Conservation (phyloP, 2,888 invertebrate species). For the Cataglyphis livida region DNA sequence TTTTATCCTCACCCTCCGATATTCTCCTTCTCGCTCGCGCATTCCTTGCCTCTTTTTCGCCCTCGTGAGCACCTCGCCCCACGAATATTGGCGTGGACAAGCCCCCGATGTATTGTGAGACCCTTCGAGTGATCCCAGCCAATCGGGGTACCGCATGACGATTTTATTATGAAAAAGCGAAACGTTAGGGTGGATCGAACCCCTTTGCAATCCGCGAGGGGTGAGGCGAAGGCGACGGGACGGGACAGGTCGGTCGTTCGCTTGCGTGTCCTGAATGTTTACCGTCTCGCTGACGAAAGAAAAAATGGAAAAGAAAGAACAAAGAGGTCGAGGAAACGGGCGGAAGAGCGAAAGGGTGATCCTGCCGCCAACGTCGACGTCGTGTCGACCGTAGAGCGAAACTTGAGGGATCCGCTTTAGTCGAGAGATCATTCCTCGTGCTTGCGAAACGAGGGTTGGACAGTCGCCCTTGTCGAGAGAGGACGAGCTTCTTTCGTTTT, state of each 20-base stretch:
- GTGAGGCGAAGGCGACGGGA: conserved; percentile 35
- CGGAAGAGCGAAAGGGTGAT: conserved; percentile 79
- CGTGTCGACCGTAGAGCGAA: conserved; percentile 32
- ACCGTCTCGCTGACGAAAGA: conserved; percentile 60
- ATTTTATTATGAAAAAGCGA: conserved; percentile 83
- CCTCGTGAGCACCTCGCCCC: conserved; percentile 42
- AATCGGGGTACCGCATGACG: conserved; percentile 83
- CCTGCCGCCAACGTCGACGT: conserved; percentile 63
- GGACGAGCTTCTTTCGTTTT: conserved; percentile 50
- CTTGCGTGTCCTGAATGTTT: conserved; percentile 75
- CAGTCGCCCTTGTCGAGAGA: conserved; percentile 48
- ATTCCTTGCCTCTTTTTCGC: conserved; percentile 33
- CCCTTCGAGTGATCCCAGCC: conserved; percentile 77
- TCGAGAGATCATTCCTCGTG: conserved; percentile 50
- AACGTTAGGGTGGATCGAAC: conserved; percentile 78
- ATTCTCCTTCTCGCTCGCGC: conserved; percentile 23
- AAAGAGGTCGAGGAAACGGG: conserved; percentile 14
- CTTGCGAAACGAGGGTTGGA: conserved; percentile 62
- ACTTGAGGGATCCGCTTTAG: conserved; percentile 37
- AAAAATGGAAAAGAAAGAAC: conserved; percentile 3
- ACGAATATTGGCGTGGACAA: conserved; percentile 79
- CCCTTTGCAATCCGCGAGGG: conserved; percentile 66
- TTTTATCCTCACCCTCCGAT: conserved; percentile 31
- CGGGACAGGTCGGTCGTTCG: conserved; percentile 39
- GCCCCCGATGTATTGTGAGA: conserved; percentile 81